These are phyloP conservation scores for Rhegmatorhina hoffmannsi DNA, from an alignment of 2,113 vertebrate species.

Conservation along the genomic window DNA sequence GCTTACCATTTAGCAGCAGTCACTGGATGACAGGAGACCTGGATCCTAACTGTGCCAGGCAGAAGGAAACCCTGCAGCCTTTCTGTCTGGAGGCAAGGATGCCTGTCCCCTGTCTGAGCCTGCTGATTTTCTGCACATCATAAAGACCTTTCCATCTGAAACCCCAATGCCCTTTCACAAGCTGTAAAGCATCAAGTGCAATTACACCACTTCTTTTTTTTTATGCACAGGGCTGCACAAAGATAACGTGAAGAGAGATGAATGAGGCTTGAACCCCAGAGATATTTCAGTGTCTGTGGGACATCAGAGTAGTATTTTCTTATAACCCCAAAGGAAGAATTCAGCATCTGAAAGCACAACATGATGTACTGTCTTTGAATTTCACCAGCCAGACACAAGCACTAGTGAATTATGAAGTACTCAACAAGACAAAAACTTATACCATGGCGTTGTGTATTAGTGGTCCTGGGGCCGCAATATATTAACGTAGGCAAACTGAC, in stretches of 20 bases:
- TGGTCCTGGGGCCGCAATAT: neutral
- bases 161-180: neutral
- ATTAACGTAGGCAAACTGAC: constrained; percentile 26
- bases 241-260: constrained; percentile 33
- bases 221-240: neutral
- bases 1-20: neutral
- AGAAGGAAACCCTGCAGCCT: neutral
- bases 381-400: neutral
- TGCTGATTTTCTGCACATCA: neutral
- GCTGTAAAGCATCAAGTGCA: neutral
- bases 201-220: neutral
- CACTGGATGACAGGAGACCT: neutral
- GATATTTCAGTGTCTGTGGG: constrained; percentile 52
- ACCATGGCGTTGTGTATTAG: neutral
- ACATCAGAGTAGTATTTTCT: constrained; percentile 19
- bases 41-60: neutral
- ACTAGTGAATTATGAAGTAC: constrained; percentile 34
- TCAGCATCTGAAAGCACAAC: constrained; percentile 16
- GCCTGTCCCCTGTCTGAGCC: neutral
- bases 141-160: neutral
- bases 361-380: constrained; percentile 46
- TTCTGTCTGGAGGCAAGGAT: neutral
- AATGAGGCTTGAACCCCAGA: constrained; percentile 39
- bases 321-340: constrained; percentile 32
- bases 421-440: constrained; percentile 40